These are phyloP conservation scores for Apogon hyalosoma DNA, from an alignment of 2,797 vertebrate genomes.

Conservation along the genomic window DNA sequence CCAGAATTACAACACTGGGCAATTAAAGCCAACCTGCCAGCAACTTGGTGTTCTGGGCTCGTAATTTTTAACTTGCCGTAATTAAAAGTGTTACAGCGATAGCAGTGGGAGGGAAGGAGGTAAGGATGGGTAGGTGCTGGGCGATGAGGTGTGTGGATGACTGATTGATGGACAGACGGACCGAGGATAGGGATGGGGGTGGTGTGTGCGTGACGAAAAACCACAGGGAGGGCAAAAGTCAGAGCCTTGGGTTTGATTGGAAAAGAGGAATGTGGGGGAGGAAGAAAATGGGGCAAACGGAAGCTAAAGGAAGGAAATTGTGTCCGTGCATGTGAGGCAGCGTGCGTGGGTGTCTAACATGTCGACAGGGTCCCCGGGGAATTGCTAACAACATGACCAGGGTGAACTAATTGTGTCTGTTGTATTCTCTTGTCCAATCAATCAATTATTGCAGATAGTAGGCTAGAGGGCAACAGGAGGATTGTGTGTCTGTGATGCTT, in stretches of 20 bases:
- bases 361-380: conserved; percentile 54
- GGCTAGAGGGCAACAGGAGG: conserved; percentile 36
- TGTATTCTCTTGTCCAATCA: conserved; percentile 79
- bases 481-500: conserved; percentile 17
- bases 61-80: conserved; percentile 81
- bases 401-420: conserved; percentile 79
- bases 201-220: conserved; percentile 18
- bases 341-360: conserved; percentile 48
- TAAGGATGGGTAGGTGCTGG: conserved; percentile 31
- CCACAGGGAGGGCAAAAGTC: conserved; percentile 50
- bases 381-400: conserved; percentile 70
- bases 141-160: conserved; percentile 35
- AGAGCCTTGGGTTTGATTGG: conserved; percentile 58
- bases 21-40: conserved; percentile 80
- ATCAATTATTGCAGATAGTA: conserved; percentile 72
- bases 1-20: conserved; percentile 77
- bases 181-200: conserved; percentile 1
- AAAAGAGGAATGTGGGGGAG: conserved; percentile 36
- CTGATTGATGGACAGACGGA: conserved; percentile 46
- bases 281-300: conserved; percentile 16
- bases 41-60: conserved; percentile 69
- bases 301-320: conserved; percentile 14
- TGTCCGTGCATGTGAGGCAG: conserved; percentile 11
- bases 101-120: conserved; percentile 30
- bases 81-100: conserved; percentile 81